Conservation (phyloP, 1,140 invertebrate species). For the Caerostris darwini region DNA sequence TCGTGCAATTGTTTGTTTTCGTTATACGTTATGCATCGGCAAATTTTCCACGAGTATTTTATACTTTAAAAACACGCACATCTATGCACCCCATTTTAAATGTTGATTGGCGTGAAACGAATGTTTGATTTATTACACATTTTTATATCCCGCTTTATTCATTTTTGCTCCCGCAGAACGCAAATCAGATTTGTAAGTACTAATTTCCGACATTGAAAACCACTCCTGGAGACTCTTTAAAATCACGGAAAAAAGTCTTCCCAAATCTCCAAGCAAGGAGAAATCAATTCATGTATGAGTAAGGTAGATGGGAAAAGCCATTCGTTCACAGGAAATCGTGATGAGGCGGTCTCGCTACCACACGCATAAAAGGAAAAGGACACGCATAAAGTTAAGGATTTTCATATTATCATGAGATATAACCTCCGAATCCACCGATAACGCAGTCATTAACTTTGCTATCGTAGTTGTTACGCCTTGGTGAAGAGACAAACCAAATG, state of each 20-base stretch:
- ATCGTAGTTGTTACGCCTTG: conserved; percentile 48
- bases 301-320: neutral
- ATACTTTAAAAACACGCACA: too few relatives aligned
- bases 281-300: neutral
- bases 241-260: neutral
- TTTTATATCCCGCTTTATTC: too few relatives aligned
- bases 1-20: too few relatives aligned
- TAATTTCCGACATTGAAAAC: neutral
- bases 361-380: conserved; percentile 3
- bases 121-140: too few relatives aligned
- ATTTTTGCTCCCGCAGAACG: too few relatives aligned
- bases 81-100: neutral
- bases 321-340: conserved; percentile 1
- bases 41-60: too few relatives aligned
- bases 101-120: neutral
- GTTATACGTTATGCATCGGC: too few relatives aligned
- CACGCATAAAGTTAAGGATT: conserved; percentile 20
- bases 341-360: neutral
- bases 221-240: neutral
- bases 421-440: conserved; percentile 47
- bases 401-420: conserved; percentile 21
- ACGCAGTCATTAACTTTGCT: conserved; percentile 51
- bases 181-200: neutral
- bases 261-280: neutral
- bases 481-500: conserved; percentile 64